phyloP scores from a whole-genome alignment of 2,113 vertebrate genomes.

The Seriola quinqueradiata region DNA sequence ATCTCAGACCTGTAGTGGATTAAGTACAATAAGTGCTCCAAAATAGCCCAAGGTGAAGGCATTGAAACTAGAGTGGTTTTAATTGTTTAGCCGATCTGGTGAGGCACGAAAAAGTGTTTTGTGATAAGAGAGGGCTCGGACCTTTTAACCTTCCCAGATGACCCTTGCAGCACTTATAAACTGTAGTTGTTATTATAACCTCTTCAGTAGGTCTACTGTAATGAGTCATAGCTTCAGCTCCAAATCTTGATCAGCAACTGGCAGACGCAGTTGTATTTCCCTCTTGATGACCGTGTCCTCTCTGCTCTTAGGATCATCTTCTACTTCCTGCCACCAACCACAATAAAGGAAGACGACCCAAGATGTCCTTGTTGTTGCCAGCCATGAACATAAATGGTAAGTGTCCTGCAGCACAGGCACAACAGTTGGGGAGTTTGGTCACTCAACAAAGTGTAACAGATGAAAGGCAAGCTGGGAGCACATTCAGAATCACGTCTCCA shows the following conservation, averaged over 20 bases:
- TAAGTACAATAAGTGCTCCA: constrained; percentile 1
- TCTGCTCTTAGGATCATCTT: constrained; percentile 92
- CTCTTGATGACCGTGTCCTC: constrained; percentile 26
- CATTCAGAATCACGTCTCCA: constrained; percentile 38
- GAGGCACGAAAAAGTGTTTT: constrained; percentile 11
- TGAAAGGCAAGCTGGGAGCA: constrained; percentile 45
- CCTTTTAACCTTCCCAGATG: not conserved
- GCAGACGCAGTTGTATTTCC: constrained; percentile 29
- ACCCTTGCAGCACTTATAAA: constrained; percentile 5
- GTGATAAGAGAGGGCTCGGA: not conserved
- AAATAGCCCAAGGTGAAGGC: not conserved
- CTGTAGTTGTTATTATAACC: not conserved
- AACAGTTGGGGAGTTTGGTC: constrained; percentile 30
- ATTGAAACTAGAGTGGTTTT: not conserved
- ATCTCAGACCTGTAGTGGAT: not conserved
- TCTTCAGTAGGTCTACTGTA: not conserved
- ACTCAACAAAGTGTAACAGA: constrained; percentile 27
- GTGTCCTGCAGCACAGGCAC: constrained; percentile 74
- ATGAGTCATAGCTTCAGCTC: not conserved
- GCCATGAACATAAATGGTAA: constrained; percentile 96
- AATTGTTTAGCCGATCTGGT: not conserved
- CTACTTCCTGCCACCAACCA: constrained; percentile 94
- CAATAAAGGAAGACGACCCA: constrained; percentile 96
- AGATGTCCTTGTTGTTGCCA: constrained; percentile 96
- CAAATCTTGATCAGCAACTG: constrained; percentile 3